Evolutionary conservation across 2,797 vertebrate species (phyloP).

Genomic region (Eupleurogrammus muticus): DNA sequence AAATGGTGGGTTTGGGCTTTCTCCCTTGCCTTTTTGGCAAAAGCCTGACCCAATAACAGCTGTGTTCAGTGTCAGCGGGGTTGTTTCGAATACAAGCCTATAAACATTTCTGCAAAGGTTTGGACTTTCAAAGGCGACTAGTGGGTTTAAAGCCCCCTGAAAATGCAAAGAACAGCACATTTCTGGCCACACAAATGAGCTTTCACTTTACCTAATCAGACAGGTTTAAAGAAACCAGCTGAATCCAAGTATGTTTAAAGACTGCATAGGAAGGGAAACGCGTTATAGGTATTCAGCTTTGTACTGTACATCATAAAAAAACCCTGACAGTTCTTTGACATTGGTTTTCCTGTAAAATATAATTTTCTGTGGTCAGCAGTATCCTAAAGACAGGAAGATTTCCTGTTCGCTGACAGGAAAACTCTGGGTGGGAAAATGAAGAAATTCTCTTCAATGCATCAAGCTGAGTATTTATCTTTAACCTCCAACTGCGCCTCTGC

Average conservation of each 20-base stretch:
- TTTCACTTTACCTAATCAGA: slow-evolving; percentile 37
- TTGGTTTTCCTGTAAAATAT: slow-evolving; percentile 22
- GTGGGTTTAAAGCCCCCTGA: slow-evolving; percentile 35
- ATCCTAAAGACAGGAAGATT: slow-evolving; percentile 27
- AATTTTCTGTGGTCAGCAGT: slow-evolving; percentile 13
- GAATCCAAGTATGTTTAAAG: slow-evolving; percentile 17
- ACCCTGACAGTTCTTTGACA: slow-evolving; percentile 7
- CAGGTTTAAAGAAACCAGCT: slow-evolving; percentile 27
- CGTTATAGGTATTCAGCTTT: slow-evolving; percentile 6
- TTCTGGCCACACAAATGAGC: slow-evolving; percentile 40
- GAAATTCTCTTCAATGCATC: slow-evolving; percentile 32
- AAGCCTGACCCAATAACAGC: slow-evolving; percentile 55
- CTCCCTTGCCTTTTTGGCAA: slow-evolving; percentile 48
- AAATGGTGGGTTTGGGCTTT: slow-evolving; percentile 66
- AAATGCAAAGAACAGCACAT: slow-evolving; percentile 60
- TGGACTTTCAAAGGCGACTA: slow-evolving; percentile 42
- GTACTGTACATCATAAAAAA: slow-evolving; percentile 4
- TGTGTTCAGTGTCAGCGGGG: slow-evolving; percentile 62
- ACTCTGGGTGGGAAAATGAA: slow-evolving; percentile 37
- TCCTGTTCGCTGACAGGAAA: slow-evolving; percentile 43
- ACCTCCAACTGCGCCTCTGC: slow-evolving; percentile 40
- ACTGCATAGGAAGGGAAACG: slow-evolving; percentile 1
- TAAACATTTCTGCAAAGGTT: slow-evolving; percentile 65
- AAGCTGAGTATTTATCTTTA: slow-evolving; percentile 35
- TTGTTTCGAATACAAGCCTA: slow-evolving; percentile 56